These are phyloP conservation scores for Gastrophryne carolinensis DNA, from an alignment of 2,797 vertebrate genomes.

Conservation along the genomic window DNA sequence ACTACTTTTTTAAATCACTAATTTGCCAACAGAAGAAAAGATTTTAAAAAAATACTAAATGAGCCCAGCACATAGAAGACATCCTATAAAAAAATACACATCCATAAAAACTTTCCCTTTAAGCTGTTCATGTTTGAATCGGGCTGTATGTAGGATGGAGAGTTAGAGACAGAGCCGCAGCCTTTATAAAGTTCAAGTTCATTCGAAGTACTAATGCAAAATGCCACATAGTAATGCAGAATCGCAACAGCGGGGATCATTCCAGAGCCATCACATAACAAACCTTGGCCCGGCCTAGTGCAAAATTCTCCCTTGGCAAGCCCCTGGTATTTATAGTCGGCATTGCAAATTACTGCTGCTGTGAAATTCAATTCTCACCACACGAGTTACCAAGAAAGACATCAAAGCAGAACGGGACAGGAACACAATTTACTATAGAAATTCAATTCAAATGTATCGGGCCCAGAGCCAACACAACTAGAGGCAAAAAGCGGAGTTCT, in stretches of 20 bases:
- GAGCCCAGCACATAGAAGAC: too few species aligned
- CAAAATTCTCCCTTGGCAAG: constrained; percentile 11
- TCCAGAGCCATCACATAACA: not conserved
- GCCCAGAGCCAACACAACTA: constrained; percentile 20
- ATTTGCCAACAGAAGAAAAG: too few species aligned
- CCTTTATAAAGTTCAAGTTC: too few species aligned
- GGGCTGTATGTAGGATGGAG: too few species aligned
- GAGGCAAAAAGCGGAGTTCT: constrained; percentile 11
- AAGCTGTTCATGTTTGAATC: too few species aligned
- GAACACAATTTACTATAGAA: constrained; percentile 31
- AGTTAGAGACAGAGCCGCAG: not conserved
- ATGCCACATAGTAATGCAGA: not conserved
- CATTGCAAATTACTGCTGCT: constrained; percentile 9
- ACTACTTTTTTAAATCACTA: too few species aligned
- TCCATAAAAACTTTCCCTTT: too few species aligned
- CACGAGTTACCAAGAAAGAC: constrained; percentile 27
- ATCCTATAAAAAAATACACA: too few species aligned
- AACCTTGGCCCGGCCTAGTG: not conserved
- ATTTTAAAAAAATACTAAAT: too few species aligned
- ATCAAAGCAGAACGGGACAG: constrained; percentile 32
- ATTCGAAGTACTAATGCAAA: not conserved
- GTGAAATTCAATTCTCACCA: constrained; percentile 31
- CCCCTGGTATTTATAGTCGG: constrained; percentile 8
- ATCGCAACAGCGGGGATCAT: not conserved
- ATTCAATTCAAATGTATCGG: constrained; percentile 30